These are phyloP conservation scores for Phrynocephalus vlangalii DNA, from an alignment of 2,797 vertebrate species.

Conservation along the genomic window DNA sequence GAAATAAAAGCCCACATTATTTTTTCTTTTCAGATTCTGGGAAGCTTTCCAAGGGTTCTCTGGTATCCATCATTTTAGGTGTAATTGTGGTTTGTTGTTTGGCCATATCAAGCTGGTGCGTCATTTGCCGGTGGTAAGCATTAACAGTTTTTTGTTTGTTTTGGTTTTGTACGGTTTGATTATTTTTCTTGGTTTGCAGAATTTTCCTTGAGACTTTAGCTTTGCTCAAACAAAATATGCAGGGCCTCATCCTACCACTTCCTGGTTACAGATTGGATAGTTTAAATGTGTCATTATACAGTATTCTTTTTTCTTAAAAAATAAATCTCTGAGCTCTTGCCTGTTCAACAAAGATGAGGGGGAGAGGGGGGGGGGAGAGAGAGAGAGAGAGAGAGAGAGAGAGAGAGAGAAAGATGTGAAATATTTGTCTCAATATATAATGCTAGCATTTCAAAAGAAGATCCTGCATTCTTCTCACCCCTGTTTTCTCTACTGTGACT, in stretches of 20 bases:
- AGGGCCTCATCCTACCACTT: background rate
- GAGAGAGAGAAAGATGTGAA: background rate
- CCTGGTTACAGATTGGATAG: background rate
- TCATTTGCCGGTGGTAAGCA: constrained; percentile 62
- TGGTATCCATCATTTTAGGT: constrained; percentile 64
- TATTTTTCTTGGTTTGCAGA: background rate
- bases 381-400: background rate
- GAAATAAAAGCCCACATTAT: background rate
- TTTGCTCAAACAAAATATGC: background rate
- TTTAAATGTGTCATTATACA: background rate
- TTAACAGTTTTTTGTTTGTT: background rate
- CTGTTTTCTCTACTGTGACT: background rate
- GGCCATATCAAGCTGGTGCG: constrained; percentile 50
- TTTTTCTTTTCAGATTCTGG: constrained; percentile 62
- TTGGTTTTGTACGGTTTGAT: too few species aligned
- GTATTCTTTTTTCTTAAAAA: background rate
- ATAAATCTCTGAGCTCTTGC: background rate
- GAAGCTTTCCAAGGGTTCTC: constrained; percentile 51
- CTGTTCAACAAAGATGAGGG: background rate
- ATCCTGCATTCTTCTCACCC: background rate
- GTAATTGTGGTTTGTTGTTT: constrained; percentile 35
- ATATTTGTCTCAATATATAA: background rate
- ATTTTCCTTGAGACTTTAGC: background rate
- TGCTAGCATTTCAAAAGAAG: constrained; percentile 16
- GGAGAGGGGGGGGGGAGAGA: background rate